These are phyloP conservation scores for Lagria hirta DNA, from an alignment of 2,888 invertebrate genomes.

Conservation along the genomic window DNA sequence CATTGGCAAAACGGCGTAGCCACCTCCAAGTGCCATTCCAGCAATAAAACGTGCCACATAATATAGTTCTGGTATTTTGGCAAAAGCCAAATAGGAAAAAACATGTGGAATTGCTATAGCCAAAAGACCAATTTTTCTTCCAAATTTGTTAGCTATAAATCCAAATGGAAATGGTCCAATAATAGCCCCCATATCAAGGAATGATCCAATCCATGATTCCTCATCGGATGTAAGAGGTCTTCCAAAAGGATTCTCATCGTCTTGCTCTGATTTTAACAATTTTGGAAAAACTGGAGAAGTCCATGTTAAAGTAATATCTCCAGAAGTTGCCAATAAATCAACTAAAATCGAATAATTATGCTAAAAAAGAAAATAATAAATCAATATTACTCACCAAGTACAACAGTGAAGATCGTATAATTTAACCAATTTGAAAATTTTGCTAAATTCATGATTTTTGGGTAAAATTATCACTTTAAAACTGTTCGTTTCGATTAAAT, in stretches of 20 bases:
- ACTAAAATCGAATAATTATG: conserved; percentile 38
- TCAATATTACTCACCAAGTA: neutral
- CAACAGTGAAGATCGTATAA: no score
- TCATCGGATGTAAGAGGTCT: conserved; percentile 46
- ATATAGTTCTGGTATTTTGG: conserved; percentile 8
- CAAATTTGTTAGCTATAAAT: conserved; percentile 9
- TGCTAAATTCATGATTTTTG: no score
- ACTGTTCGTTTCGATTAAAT: no score
- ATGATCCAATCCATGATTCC: conserved; percentile 59
- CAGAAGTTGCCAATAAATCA: conserved; percentile 52
- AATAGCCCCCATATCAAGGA: no score
- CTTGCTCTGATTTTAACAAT: conserved; percentile 30
- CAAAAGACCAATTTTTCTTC: conserved; percentile 8
- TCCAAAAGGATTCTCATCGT: conserved; percentile 43
- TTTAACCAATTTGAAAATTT: no score
- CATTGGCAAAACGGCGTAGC: conserved; percentile 74
- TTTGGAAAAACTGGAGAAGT: conserved; percentile 43
- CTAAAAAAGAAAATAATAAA: neutral
- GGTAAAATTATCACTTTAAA: no score
- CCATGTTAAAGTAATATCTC: conserved; percentile 55
- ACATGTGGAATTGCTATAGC: conserved; percentile 10
- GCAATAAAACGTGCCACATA: conserved; percentile 16
- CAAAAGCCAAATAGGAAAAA: conserved; percentile 6
- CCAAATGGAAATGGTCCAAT: conserved; percentile 5
- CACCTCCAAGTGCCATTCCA: conserved; percentile 66